Percentiles rank a stretch among this genome's conserved stretches.
These are phyloP conservation scores for Mus spicilegus DNA, from an alignment of 2,113 vertebrate genomes.

Conservation along the genomic window DNA sequence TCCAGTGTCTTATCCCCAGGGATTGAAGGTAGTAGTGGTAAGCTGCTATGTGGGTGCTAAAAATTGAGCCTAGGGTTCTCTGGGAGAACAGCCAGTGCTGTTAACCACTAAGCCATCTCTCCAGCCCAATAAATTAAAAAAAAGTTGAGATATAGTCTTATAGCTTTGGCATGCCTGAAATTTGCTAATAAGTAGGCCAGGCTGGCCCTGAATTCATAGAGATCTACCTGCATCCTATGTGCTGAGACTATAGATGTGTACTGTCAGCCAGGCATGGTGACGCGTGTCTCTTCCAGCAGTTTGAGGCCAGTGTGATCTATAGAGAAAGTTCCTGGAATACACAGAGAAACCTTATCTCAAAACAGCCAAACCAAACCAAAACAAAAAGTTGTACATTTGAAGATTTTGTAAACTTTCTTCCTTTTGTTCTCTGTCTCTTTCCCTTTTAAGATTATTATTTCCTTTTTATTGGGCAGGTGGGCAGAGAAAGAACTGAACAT, in stretches of 20 bases:
- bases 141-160: neutral
- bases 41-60: neutral
- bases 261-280: neutral
- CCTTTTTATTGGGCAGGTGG: slow-evolving; percentile 91
- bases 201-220: slow-evolving; percentile 9
- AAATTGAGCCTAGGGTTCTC: neutral
- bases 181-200: neutral
- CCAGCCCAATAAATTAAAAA: neutral
- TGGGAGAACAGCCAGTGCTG: neutral
- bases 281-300: neutral
- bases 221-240: neutral
- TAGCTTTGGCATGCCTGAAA: neutral
- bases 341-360: neutral
- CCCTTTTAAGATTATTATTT: slow-evolving; percentile 49
- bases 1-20: neutral
- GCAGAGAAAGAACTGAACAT: slow-evolving; percentile 99
- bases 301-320: neutral
- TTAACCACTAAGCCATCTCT: neutral
- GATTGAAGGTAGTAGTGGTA: too few species aligned
- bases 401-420: neutral
- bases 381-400: neutral
- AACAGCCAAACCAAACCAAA: neutral
- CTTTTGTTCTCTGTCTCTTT: neutral
- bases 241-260: neutral
- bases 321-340: neutral